Evolutionary conservation across 2,797 vertebrate genomes (phyloP), one percentile per base, ranked within the genome.

Genomic region (Carduelis carduelis): DNA sequence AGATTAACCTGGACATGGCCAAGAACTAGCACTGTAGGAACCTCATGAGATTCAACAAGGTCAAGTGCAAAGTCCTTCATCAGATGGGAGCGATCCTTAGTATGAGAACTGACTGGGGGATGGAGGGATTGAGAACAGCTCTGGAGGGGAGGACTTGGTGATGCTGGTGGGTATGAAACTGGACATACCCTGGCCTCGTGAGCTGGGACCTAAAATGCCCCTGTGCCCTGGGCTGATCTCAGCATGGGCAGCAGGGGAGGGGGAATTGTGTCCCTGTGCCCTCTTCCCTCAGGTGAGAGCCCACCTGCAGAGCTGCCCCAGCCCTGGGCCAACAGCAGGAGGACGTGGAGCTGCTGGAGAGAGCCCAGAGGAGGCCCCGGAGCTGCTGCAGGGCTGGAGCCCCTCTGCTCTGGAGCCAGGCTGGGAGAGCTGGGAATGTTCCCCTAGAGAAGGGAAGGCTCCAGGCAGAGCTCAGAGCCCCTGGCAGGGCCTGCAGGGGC

Each of bases 21-120:
- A 22, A n/a, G 59, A 44, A 43, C 34, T 0, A 1, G 49, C 49
- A 11, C 43, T 43, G 8, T 5, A 9, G 50, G 59, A 50, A 37
- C 27, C 19, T 57, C 19, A 8, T 21, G 44, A 16, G 23, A 22
- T 57, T 50, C 50, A 71, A 0, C 11, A 9, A 19, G 34, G 37
- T 23, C n/a, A 37, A 14, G 19, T 44, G 44, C 21, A 37, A 41
- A 30, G 49, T 78, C 34, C 26, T 35, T 34, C 26, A 49, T 32
- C 30, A 17, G 9, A 26, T 0, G 41, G 65, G 43, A 47, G 17
- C 27, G 50, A 11, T 65, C 27, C 32, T 0, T 2, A 50, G n/a
- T 50, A 24, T 24, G 28, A 50, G 28, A 57, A 21, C 20, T 65
- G 66, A 23, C 21, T 12, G 15, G 23, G 27, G 22, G 14, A 22